Base-by-base conservation (phyloP, 2,888 invertebrate genomes). In the Plagodis pulveraria region DNA sequence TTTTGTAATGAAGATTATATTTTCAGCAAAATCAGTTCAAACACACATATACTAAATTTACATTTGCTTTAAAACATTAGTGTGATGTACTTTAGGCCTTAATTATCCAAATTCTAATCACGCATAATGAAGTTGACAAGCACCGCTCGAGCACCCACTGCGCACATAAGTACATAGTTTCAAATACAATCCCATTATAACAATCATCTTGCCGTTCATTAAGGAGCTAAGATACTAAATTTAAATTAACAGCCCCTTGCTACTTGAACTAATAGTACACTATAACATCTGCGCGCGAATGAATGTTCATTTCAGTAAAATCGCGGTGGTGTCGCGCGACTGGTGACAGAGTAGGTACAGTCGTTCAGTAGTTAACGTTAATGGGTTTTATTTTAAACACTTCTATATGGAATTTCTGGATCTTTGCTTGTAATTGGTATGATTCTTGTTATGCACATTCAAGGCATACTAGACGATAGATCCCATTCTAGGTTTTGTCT, bases 161-260 rank as follows among this genome's bases (percentile, higher is more conserved):
- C 53, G 58, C 62, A 67, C 54, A 57, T 56, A 57, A 47, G 47
- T 46, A 58, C 50, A 62, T 43, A 63, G 71, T 64, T 70, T 70
- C 66, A 78, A 82, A 83, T 81, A 82, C 88, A 87, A 86, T 87
- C 83, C 89, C 85, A 90, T 91, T 91, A 91, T 84, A 85, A 83
- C 90, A 89, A 91, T 91, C 89, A 90, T 89, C 89, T 87, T 87
- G 84, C 79, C 85, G 89, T 91, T 91, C 91, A 91, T 91, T 91
- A 90, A 86, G 81, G 81, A 63, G 86, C 84, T 83, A 83, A 89
- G 91, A 91, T 88, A 89, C 87, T 92, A 91, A 91, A 91, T 92
- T 92, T 90, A 89, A 91, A 92, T 92, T 90, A 92, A 91, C 88
- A 90, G 78, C 86, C 87, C 87, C 90, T 90, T 87, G 90, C 89